Base-by-base conservation (phyloP, 1,140 invertebrate genomes). In the Temnothorax curvispinosus region DNA sequence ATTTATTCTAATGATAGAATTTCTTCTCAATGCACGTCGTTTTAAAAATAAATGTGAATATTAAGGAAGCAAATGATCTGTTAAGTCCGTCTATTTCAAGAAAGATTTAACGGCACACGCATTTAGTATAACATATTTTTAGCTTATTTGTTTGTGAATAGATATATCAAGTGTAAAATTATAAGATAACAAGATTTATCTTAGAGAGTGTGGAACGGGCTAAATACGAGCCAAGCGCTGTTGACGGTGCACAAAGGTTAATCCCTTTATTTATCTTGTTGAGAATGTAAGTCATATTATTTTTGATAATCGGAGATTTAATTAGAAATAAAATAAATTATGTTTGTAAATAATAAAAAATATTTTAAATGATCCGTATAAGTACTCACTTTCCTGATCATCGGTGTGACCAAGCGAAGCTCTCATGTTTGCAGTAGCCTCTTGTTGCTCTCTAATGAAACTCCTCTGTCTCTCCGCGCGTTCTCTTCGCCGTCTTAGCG, bases 391-490 rank as follows among this genome's bases (percentile, higher is more conserved):
- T 90, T 95, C 95, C 69, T 94, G 92, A 82, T 96, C 96, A 64
- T 96, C 94, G 94, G 89, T 74, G 91, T 94, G 92, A 94, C 95
- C 80, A 94, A 93, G 88, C 82, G 96, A 88, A 89, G 96, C 93
- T 94, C 95, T 91, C 96, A 95, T 91, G 87, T 96, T 96, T 86
- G 96, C 96, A 62, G 95, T 96, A 67, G 96, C 96, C 94, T 97
- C 97, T 93, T 97, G 96, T 93, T 98, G 98, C 92, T 98, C 98
- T 93, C 97, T 97, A 89, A 98, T 97, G 93, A 98, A 97, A 91
- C 97, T 97, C 86, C 97, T 96, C 93, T 98, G 98, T 89, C 98
- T 96, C 93, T 98, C 97, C 7, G 97, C 97, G 80, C 98, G 96
- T 94, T 98, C 97, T 60, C 97, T 95, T 76, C 98, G 95, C 82